Conservation (phyloP, 1,140 invertebrate genomes). For the Sycophaga agraensis region DNA sequence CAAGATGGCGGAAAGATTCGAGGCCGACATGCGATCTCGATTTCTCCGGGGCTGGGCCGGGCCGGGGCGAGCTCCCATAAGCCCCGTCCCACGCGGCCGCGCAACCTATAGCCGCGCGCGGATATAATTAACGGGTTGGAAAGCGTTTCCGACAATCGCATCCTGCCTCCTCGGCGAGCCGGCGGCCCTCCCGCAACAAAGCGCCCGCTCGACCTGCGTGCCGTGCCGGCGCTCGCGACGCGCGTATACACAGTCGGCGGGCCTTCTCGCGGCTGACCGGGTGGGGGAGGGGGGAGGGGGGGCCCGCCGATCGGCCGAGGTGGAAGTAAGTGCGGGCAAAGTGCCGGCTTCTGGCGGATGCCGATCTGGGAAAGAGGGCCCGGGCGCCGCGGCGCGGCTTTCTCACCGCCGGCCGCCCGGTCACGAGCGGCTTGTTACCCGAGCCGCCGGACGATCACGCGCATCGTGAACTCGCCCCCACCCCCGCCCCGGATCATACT, state of each 20-base stretch:
- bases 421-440: conserved; percentile 55
- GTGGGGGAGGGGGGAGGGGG: no score
- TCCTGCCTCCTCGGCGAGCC: conserved; percentile 11
- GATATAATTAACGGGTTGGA: conserved; percentile 30
- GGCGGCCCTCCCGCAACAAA: background rate
- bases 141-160: conserved; percentile 30
- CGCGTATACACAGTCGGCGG: no score
- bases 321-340: no score
- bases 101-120: conserved; percentile 22
- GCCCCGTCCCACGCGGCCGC: conserved; percentile 7
- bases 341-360: no score
- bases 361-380: no score
- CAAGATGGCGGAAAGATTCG: conserved; percentile 58
- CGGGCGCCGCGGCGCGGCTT: no score
- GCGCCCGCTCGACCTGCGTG: background rate
- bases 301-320: no score
- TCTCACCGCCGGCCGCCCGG: conserved; percentile 15
- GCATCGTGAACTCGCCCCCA: conserved; percentile 45
- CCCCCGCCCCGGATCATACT: conserved; percentile 38
- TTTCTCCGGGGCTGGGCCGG: conserved; percentile 41
- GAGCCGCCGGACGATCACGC: conserved; percentile 36
- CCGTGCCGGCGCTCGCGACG: background rate
- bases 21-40: conserved; percentile 57
- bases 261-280: no score
- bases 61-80: conserved; percentile 1